Conservation (phyloP, 2,888 invertebrate genomes). For the Chelonus formosanus region DNA sequence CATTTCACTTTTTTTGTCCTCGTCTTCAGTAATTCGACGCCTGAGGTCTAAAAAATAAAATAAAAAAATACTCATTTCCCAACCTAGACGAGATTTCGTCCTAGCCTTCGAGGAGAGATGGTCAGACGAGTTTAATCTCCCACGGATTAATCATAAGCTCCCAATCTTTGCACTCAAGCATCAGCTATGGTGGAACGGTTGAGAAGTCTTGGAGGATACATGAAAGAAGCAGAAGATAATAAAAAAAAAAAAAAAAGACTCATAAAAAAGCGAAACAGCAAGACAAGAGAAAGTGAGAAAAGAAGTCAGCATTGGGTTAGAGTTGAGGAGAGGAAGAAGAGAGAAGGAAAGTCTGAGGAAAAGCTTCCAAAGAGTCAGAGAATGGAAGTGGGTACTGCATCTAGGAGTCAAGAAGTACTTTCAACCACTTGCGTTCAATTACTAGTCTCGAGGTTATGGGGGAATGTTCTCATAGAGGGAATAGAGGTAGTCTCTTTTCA, state of each 20-base stretch:
- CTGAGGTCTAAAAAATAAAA: conserved; percentile 5
- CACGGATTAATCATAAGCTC: conserved; percentile 39
- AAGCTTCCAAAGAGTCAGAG: too few species aligned
- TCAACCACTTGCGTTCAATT: conserved; percentile 60
- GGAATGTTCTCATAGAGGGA: conserved; percentile 42
- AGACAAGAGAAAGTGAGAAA: conserved; percentile 16
- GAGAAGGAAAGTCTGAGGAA: too few species aligned
- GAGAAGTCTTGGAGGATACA: conserved; percentile 6
- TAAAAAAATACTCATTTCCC: conserved; percentile 10
- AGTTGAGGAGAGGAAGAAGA: too few species aligned
- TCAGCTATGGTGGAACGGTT: not conserved
- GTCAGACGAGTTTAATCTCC: conserved; percentile 39
- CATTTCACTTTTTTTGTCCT: not conserved
- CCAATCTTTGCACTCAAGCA: conserved; percentile 32
- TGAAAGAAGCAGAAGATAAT: not conserved
- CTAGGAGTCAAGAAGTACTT: conserved; percentile 48
- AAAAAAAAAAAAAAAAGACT: conserved; percentile 14
- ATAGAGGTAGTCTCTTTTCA: conserved; percentile 26
- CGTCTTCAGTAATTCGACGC: not conserved
- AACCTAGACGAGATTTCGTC: not conserved
- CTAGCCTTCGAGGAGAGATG: conserved; percentile 16
- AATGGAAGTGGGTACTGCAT: too few species aligned
- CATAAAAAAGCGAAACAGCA: not conserved
- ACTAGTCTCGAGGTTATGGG: conserved; percentile 57
- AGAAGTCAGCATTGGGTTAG: not conserved